phyloP scores from a whole-genome alignment of 1,140 invertebrate species.

The Lordiphosa stackelbergi region DNA sequence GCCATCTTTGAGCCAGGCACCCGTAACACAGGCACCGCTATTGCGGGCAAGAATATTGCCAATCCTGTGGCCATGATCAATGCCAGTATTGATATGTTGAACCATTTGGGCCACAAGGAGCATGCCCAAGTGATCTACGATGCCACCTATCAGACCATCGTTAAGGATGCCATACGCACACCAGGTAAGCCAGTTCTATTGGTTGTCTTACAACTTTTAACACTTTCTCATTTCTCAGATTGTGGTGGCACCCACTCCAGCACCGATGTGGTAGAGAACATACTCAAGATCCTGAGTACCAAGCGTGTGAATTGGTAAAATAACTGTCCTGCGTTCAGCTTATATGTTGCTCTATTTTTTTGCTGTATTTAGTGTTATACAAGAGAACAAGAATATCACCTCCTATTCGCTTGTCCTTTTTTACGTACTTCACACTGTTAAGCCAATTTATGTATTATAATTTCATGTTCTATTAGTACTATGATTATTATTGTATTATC shows the following conservation, averaged over 20 bases:
- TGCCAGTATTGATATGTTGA: constrained; percentile 93
- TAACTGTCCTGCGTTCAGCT: constrained; percentile 25
- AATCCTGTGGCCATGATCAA: constrained; percentile 98
- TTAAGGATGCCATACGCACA: constrained; percentile 88
- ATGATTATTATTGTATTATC: constrained; percentile 50
- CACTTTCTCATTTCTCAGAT: constrained; percentile 76
- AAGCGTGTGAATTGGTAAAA: constrained; percentile 77
- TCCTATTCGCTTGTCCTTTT: constrained; percentile 52
- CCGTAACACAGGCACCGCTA: constrained; percentile 93
- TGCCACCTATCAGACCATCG: constrained; percentile 89
- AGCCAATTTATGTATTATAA: constrained; percentile 33
- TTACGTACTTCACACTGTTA: constrained; percentile 20
- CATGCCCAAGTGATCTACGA: constrained; percentile 88
- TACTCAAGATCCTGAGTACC: constrained; percentile 81
- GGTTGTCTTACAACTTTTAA: not conserved
- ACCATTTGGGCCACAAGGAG: constrained; percentile 90
- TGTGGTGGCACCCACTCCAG: constrained; percentile 83
- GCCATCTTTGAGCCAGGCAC: constrained; percentile 97
- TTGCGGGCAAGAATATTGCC: constrained; percentile 96
- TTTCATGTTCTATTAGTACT: constrained; percentile 53
- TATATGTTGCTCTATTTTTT: constrained; percentile 29
- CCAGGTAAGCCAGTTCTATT: constrained; percentile 79
- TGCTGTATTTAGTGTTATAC: constrained; percentile 48
- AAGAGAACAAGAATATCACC: constrained; percentile 25
- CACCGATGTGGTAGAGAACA: constrained; percentile 83